Conservation (phyloP, 1,140 invertebrate genomes). For the Platyscapa corneri region DNA sequence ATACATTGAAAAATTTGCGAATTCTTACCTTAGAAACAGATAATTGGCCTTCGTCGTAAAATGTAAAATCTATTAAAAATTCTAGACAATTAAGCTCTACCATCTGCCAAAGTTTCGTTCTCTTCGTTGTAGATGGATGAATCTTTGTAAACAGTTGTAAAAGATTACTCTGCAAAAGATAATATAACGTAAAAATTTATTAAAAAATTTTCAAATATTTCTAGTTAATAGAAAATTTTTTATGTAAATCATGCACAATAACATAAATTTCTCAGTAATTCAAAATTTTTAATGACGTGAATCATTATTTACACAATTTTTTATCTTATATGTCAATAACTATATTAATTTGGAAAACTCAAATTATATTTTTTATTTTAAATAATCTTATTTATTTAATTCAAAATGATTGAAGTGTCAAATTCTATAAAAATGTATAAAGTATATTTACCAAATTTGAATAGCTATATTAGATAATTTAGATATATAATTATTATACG, state of each 20-base stretch:
- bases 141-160: slow-evolving; percentile 67
- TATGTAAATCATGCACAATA: no score
- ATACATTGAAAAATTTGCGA: not conserved
- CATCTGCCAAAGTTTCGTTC: slow-evolving; percentile 65
- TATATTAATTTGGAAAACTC: no score
- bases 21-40: slow-evolving; percentile 66
- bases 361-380: not conserved
- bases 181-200: not conserved
- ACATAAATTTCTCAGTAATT: no score
- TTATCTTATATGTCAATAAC: no score
- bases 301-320: not conserved
- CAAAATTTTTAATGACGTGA: not conserved
- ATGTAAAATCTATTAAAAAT: slow-evolving; percentile 72
- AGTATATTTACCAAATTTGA: no score
- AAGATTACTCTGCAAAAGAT: slow-evolving; percentile 64
- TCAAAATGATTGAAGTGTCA: no score
- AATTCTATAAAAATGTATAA: no score
- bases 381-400: not conserved
- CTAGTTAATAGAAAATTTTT: no score
- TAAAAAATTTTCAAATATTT: no score
- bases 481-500: not conserved
- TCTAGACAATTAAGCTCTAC: slow-evolving; percentile 68
- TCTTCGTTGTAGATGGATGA: slow-evolving; percentile 64
- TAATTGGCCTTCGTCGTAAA: slow-evolving; percentile 69
- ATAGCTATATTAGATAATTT: not conserved